These are phyloP conservation scores for Amyelois transitella DNA, from an alignment of 1,140 invertebrate species.

Conservation along the genomic window DNA sequence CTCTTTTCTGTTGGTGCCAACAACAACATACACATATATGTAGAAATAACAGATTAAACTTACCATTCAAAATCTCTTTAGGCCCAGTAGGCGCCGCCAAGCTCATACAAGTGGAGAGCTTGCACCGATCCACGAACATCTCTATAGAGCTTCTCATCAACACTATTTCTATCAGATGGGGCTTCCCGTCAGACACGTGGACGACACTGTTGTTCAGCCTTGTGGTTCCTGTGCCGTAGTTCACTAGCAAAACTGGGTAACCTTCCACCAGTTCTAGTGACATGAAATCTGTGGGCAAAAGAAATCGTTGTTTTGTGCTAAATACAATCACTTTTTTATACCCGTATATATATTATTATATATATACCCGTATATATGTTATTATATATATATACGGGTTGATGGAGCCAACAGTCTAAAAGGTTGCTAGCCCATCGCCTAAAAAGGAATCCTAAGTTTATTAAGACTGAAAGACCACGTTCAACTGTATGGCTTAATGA, in stretches of 20 bases:
- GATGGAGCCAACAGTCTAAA: too few relatives aligned
- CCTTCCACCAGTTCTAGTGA: conserved; percentile 91
- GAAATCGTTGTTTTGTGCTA: too few relatives aligned
- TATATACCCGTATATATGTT: too few relatives aligned
- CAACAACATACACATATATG: too few relatives aligned
- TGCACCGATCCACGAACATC: conserved; percentile 86
- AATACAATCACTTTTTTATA: background rate
- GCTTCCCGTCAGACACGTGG: conserved; percentile 84
- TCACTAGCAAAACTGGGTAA: conserved; percentile 87
- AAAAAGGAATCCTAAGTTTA: too few relatives aligned
- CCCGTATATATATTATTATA: too few relatives aligned
- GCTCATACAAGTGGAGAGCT: conserved; percentile 81
- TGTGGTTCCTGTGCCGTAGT: conserved; percentile 91
- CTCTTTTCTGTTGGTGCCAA: too few relatives aligned
- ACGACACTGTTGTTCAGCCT: conserved; percentile 83
- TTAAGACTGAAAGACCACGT: too few relatives aligned
- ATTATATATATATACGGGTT: too few relatives aligned
- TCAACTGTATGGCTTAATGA: too few relatives aligned
- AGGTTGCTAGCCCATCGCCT: too few relatives aligned
- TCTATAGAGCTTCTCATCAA: conserved; percentile 82
- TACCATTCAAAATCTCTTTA: conserved; percentile 85
- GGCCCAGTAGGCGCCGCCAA: conserved; percentile 80
- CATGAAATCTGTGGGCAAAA: conserved; percentile 86
- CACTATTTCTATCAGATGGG: conserved; percentile 88
- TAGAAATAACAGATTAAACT: conserved; percentile 18